Evolutionary conservation across 2,797 vertebrate genomes (phyloP).

Genomic region (Chelon auratus): DNA sequence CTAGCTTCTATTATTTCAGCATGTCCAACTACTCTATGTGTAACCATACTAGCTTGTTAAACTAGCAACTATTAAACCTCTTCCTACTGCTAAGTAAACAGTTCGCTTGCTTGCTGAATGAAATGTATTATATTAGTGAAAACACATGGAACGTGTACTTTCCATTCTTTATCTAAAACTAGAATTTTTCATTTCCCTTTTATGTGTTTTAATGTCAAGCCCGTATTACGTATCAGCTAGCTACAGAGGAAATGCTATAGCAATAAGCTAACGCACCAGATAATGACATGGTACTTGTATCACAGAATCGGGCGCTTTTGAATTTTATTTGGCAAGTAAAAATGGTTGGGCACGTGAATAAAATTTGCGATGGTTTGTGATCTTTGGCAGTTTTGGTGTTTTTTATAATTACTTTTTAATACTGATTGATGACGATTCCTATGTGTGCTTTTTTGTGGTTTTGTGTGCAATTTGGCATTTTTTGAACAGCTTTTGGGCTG

Average conservation of each 20-base stretch:
- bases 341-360: too few relatives aligned
- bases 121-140: not conserved
- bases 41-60: conserved; percentile 1
- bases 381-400: too few relatives aligned
- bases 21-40: not conserved
- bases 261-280: not conserved
- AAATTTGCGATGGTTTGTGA: too few relatives aligned
- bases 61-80: not conserved
- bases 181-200: not conserved
- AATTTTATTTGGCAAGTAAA: too few relatives aligned
- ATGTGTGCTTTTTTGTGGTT: too few relatives aligned
- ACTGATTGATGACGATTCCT: too few relatives aligned
- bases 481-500: too few relatives aligned
- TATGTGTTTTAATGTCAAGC: not conserved
- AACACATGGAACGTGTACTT: not conserved
- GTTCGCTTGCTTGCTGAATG: not conserved
- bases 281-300: too few relatives aligned
- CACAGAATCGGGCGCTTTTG: too few relatives aligned
- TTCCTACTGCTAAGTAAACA: not conserved
- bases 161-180: not conserved
- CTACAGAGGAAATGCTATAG: not conserved
- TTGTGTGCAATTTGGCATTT: too few relatives aligned
- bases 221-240: too few relatives aligned
- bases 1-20: not conserved
- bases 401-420: too few relatives aligned